These are phyloP conservation scores for Cynodonichthys magdalenae DNA, from an alignment of 2,797 vertebrate species.

Conservation along the genomic window DNA sequence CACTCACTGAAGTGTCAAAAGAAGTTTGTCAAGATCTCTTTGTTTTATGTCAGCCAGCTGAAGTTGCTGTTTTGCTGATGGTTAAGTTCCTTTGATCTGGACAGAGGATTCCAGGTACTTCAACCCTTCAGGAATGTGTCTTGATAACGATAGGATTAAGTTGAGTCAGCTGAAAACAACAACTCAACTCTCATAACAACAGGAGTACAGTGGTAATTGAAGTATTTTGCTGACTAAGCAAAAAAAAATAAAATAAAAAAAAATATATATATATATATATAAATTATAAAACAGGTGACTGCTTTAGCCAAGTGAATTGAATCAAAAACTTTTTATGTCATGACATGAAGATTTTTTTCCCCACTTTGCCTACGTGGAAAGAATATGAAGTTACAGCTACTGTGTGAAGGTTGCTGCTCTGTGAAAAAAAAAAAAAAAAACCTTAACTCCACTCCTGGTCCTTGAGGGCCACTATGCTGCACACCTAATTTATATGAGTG, in stretches of 20 bases:
- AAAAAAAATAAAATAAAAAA: background rate
- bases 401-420: background rate
- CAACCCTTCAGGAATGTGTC: conserved; percentile 48
- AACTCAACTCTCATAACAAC: conserved; percentile 51
- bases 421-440: too few species aligned
- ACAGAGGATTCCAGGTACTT: conserved; percentile 25
- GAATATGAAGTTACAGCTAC: background rate
- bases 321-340: conserved; percentile 21
- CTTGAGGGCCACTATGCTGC: too few species aligned
- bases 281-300: background rate
- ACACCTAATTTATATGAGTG: too few species aligned
- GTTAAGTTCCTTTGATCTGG: conserved; percentile 62
- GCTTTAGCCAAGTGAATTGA: conserved; percentile 9
- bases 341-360: conserved; percentile 13
- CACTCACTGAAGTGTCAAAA: conserved; percentile 35
- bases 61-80: conserved; percentile 57
- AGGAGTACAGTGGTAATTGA: conserved; percentile 29
- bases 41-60: conserved; percentile 9
- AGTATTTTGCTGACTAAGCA: conserved; percentile 45
- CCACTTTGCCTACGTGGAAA: conserved; percentile 7
- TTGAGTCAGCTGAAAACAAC: conserved; percentile 63
- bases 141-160: conserved; percentile 49
- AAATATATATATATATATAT: too few species aligned
- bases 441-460: too few species aligned
- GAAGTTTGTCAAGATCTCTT: conserved; percentile 20